Evolutionary conservation across 2,888 invertebrate species (phyloP), one percentile per base, ranked within the genome.

Genomic region (Acrobasis suavella): DNA sequence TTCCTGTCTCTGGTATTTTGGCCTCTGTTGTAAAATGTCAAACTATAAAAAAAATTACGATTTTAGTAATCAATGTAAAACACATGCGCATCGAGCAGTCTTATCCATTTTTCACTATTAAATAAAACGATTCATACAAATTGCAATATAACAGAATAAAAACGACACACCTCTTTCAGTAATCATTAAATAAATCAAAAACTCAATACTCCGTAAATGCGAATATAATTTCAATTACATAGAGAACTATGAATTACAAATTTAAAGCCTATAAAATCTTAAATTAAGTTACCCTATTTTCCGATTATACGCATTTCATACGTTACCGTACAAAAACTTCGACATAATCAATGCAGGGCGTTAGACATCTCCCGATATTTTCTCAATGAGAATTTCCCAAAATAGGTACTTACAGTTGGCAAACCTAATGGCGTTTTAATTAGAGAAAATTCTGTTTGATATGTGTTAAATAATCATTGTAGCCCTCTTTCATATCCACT

Each of bases 201-300:
- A 73, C 69, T 80, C 55, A 42, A 80, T 79, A 82, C 77, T 81
- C 69, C 67, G 77, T 87, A 88, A 88, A 88, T 88, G 87, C 87
- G 83, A 78, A 75, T 73, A 70, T 80, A 80, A 75, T 78, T 80
- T 73, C 73, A 75, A 80, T 81, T 78, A 76, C 74, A 76, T 76
- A 76, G 69, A 76, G 74, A 72, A 78, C 78, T 82, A 83, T 77
- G 72, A 83, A 80, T 78, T 81, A 82, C 74, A 76, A 80, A 80
- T 80, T 86, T 86, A 87, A 90, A 89, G 87, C 83, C 86, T 88
- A 90, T 80, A 83, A 80, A 83, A 83, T 77, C 81, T 83, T 84
- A 84, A 64, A 66, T 64, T 67, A 67, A 74, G 59, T 68, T 91
- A 91, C 91, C 91, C 91, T 88, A 91, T 85, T 74, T 72, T 86